Evolutionary conservation across 2,888 invertebrate species (phyloP).

Genomic region (Cryptocheilus praepositus): DNA sequence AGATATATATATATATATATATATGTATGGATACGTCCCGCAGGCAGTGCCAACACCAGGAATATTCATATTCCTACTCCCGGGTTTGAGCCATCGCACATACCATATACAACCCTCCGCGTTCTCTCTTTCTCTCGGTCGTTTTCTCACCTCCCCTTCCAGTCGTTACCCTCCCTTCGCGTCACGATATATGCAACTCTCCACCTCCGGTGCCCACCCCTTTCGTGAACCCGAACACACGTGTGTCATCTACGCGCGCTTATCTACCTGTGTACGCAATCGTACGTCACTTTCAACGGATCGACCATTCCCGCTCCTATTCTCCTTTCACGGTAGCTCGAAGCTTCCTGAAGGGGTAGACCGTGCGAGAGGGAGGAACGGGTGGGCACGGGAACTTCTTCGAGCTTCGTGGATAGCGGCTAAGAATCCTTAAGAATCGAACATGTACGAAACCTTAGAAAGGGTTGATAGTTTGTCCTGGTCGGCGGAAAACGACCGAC

Average conservation of each 20-base stretch:
- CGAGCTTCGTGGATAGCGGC: not conserved
- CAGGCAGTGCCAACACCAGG: slow-evolving; percentile 52
- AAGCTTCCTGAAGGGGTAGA: slow-evolving; percentile 28
- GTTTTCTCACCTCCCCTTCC: slow-evolving; percentile 16
- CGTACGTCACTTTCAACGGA: slow-evolving; percentile 26
- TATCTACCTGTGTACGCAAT: slow-evolving; percentile 44
- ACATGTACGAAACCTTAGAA: not conserved
- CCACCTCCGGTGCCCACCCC: slow-evolving; percentile 24
- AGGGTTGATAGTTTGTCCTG: slow-evolving; percentile 3
- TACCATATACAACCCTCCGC: slow-evolving; percentile 22
- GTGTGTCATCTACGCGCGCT: slow-evolving; percentile 46
- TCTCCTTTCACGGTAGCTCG: slow-evolving; percentile 42
- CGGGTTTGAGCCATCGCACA: slow-evolving; percentile 41
- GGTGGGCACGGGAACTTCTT: not conserved
- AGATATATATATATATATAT: too few relatives aligned
- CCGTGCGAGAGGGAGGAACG: too few relatives aligned
- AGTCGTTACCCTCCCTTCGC: not conserved
- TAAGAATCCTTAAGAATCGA: slow-evolving; percentile 7
- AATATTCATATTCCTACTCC: slow-evolving; percentile 56
- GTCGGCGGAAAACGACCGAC: not conserved
- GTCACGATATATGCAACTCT: slow-evolving; percentile 16
- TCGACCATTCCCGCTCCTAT: slow-evolving; percentile 52
- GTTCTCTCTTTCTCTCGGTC: slow-evolving; percentile 8
- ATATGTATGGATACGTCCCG: slow-evolving; percentile 21
- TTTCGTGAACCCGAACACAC: slow-evolving; percentile 22